Base-by-base conservation (phyloP, 2,888 invertebrate species). In the Sclerodermus sp. region DNA sequence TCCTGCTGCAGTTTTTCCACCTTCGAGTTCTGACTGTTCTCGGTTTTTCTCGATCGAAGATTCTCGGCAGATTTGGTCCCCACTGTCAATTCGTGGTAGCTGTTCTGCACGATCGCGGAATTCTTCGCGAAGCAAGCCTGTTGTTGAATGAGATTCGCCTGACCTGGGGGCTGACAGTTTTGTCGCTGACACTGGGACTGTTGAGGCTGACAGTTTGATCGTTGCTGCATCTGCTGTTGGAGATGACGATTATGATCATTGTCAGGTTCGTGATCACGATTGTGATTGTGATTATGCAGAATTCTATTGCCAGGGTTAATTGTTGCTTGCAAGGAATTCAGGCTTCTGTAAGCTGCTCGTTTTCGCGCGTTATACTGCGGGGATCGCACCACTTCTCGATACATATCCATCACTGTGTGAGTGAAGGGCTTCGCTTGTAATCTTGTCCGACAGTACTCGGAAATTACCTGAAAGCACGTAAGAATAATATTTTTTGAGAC, bases 321-420 rank as follows among this genome's bases (percentile, higher is more conserved):
- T 4, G 38, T 15, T 12, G 55, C 40, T 12, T 47, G 45, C 5
- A 53, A 16, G 5, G 49, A 30, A 41, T 60, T 60, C 31, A 60
- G 30, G 16, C 55, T 61, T 18, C 52, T 64, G 47, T 60, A 60
- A 23, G 44, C 54, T 4, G 68, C 66, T 16, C 75, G 72, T 51
- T 70, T 74, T n/a, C 76, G 62, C 2, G 71, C 73, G 4, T 66
- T 66, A 48, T 75, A 76, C 45, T 74, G 74, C 2, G 74, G 62
- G 1, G 76, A 75, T 38, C 70, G 66, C 14, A 74, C 62, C 13
- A 83, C 82, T 64, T 83, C 83, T 38, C 82, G 80, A 60, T 84
- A 82, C 69, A 85, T 77, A 67, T 84, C 84, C 82, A 84, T 84
- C 12, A 84, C 82, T 42, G 84, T 82, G 66, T 84, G 84, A 0